These are phyloP conservation scores for Myotis myotis DNA, from an alignment of 2,797 vertebrate genomes.

Conservation along the genomic window DNA sequence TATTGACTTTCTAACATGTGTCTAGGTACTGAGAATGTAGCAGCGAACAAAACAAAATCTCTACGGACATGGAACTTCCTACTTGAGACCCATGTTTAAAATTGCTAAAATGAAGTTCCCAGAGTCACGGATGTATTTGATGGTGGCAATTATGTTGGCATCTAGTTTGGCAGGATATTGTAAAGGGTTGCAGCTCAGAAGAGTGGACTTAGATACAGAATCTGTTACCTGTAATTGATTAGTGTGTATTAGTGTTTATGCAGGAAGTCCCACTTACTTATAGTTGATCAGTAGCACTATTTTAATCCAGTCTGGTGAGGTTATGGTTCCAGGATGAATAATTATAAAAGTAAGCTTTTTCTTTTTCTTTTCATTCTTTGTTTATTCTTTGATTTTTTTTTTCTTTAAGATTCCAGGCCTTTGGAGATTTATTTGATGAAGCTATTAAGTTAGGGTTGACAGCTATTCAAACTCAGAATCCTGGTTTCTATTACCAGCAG, in stretches of 20 bases:
- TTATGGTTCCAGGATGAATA: background rate
- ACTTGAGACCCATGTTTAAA: background rate
- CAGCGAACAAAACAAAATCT: background rate
- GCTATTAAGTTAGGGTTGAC: constrained; percentile 97
- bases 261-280: background rate
- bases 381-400: constrained; percentile 10
- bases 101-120: background rate
- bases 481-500: constrained; percentile 99
- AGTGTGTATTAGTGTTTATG: background rate
- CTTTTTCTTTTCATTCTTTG: background rate
- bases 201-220: background rate
- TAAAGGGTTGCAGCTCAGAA: background rate
- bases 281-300: background rate
- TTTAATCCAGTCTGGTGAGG: background rate
- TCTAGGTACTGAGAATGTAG: background rate
- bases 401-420: constrained; percentile 93
- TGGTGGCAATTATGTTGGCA: background rate
- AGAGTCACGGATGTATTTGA: background rate
- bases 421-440: constrained; percentile 98
- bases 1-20: background rate
- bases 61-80: background rate
- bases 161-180: background rate
- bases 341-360: constrained; percentile 16
- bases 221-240: background rate
- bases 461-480: constrained; percentile 98